Base-by-base conservation (phyloP, 2,888 invertebrate species). In the Hypena proboscidalis region DNA sequence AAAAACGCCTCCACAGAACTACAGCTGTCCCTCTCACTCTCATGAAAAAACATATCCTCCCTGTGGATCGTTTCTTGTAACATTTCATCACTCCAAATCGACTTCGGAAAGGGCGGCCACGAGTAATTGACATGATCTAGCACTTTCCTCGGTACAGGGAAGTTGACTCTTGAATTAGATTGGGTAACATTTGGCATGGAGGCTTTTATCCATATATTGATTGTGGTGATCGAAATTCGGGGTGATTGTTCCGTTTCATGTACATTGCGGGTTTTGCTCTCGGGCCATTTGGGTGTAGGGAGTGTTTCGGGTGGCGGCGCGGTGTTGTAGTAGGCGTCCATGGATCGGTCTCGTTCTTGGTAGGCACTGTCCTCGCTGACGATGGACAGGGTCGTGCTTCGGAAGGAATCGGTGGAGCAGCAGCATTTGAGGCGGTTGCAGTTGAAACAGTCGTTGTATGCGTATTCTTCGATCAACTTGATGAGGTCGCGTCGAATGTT, bases 371-470 rank as follows among this genome's bases (percentile, higher is more conserved):
- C 42, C 14, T 21, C 32, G 26, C 41, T 57, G 6, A 29, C 20
- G 4, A 41, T 20, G 5, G 68, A 62, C 0, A 47, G 7, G 1
- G 46, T 48, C 20, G 47, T 47, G 23, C 58, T 63, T 23, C 30
- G 30, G 20, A 39, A 47, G 5, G 38, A 20, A 0, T 34, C 9
- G 4, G 35, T 52, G 7, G 32, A 4, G 29, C 77, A 76, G 17
- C 44, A 22, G 38, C 73, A 77, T 17, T 66, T 70, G 2, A 77
- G 51, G 1, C 51, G 43, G 42, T 65, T 58, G 55, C 77, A 77
- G 3, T 26, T 9, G 22, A 53, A 41, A 48, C 74, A 77, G 22
- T 73, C 70, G 0, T 34, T 34, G 19, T 46, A 44, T 9, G 65
- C 58, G 31, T 56, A 55, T 2, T 56, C 58, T 4, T 78, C 75